Base-by-base conservation (phyloP, 2,113 vertebrate species). In the Microcebus lehilahytsara region DNA sequence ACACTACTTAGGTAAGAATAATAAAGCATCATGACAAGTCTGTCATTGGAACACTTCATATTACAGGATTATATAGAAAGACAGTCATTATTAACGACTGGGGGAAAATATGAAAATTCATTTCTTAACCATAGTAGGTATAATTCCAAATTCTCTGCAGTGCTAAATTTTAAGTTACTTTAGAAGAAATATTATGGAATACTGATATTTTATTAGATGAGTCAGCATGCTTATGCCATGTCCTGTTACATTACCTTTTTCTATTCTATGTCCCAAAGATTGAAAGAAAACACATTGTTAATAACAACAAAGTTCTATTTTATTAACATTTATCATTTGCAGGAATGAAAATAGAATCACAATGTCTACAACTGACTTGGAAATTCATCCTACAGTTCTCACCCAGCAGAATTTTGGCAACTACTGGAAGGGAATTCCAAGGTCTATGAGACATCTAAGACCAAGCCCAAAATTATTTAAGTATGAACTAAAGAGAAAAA, bases 21-120 rank as follows among this genome's bases (percentile, higher is more conserved):
- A 98, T 98, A 98, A 98, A 98, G 91, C 97, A 96, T 97, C 96
- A 87, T 16, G 89, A 97, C 97, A 98, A 98, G 97, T 91, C 96
- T 98, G 96, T 97, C 98, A 97, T 79, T 98, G 97, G 98, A 97
- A 96, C 96, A 96, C 97, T 98, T 97, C 96, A 96, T 96, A 95
- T 94, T 81, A 93, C 84, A 97, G 92, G 84, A 94, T 93, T 93
- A 97, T 94, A 94, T 51, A 96, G 96, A 97, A 96, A 97, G 96
- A 95, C 22, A 94, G 89, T 96, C 92, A 93, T 97, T 87, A 97
- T 84, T 95, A 90, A 96, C 85, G 64, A 97, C 20, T 80, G 53
- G 49, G 7, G 49, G 85, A 40, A 93, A 91, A 74, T 37, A 94
- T 25, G 85, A 85, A 97, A 94, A 92, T 84, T 84, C 90, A 95